phyloP scores from a whole-genome alignment of 2,113 vertebrate species.

The Myxocyprinus asiaticus region DNA sequence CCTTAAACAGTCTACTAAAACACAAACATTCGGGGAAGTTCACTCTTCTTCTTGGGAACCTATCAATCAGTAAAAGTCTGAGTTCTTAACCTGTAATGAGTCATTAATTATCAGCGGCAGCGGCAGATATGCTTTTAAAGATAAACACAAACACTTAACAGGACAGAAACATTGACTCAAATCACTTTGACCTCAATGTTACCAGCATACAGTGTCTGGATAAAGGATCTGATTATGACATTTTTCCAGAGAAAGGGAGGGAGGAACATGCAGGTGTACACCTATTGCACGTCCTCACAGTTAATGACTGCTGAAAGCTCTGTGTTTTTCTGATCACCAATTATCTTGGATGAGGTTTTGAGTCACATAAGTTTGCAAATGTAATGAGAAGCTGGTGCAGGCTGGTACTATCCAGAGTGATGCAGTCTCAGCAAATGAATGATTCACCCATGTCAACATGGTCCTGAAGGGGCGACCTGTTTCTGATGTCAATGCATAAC shows the following conservation, averaged over 20 bases:
- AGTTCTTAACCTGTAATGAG: conserved; percentile 4
- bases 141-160: not conserved
- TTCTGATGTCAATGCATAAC: no score
- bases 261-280: not conserved
- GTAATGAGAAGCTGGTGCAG: not conserved
- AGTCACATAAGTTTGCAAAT: not conserved
- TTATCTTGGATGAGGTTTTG: not conserved
- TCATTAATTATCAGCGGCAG: conserved; percentile 19
- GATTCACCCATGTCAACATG: no score
- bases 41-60: conserved; percentile 12
- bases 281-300: not conserved
- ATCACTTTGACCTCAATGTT: not conserved
- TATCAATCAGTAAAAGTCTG: conserved; percentile 27
- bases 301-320: not conserved
- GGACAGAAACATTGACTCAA: not conserved
- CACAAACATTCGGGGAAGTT: not conserved
- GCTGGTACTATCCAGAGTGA: not conserved
- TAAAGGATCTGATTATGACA: not conserved
- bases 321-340: no score
- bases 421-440: not conserved
- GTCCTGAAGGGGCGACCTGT: no score
- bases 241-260: not conserved
- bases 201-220: not conserved
- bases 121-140: not conserved
- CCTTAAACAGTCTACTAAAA: not conserved